Conservation (phyloP, 1,140 invertebrate species). For the Papilio machaon region DNA sequence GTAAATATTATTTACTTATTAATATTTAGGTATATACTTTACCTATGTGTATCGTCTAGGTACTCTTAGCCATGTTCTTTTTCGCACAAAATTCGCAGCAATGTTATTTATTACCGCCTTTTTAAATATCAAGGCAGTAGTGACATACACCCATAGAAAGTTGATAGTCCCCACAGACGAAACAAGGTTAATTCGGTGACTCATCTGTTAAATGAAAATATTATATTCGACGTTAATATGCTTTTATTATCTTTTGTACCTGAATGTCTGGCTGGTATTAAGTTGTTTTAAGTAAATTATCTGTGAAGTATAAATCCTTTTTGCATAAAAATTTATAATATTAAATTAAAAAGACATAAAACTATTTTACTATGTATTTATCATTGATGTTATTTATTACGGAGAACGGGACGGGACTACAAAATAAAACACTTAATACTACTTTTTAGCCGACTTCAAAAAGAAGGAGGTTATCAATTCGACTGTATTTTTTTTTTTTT, state of each 20-base stretch:
- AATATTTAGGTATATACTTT: too few species aligned
- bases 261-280: background rate
- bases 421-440: too few species aligned
- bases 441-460: too few species aligned
- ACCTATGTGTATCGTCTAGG: background rate
- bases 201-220: conserved; percentile 15
- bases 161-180: conserved; percentile 10
- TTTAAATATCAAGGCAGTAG: conserved; percentile 16
- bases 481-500: too few species aligned
- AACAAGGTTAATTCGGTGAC: conserved; percentile 33
- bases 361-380: too few species aligned
- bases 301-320: background rate
- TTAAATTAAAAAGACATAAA: background rate
- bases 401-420: too few species aligned
- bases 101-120: background rate
- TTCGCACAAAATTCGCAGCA: background rate
- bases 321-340: background rate
- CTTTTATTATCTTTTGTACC: background rate
- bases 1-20: too few species aligned
- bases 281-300: background rate
- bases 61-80: background rate
- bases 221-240: background rate
- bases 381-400: too few species aligned
- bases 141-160: conserved; percentile 30
- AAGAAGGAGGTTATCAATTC: too few species aligned